These are phyloP conservation scores for Macrobrachium rosenbergii DNA, from an alignment of 1,140 invertebrate genomes.

Conservation along the genomic window DNA sequence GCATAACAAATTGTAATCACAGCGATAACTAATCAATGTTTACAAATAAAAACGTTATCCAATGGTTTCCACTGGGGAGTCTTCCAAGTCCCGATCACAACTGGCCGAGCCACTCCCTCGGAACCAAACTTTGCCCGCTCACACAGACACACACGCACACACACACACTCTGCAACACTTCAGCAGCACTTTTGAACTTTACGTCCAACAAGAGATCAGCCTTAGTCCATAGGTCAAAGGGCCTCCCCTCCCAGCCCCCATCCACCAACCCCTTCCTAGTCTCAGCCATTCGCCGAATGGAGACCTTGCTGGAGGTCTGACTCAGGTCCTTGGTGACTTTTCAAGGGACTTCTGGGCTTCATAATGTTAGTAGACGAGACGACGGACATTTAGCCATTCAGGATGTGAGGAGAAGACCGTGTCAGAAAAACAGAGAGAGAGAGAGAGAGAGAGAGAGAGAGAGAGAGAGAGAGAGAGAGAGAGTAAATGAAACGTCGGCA, in stretches of 20 bases:
- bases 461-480: constrained; percentile 31
- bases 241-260: background rate
- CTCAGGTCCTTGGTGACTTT: background rate
- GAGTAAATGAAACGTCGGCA: background rate
- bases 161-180: background rate
- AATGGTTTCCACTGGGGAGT: too few species aligned
- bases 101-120: too few species aligned
- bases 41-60: too few species aligned
- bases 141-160: constrained; percentile 18
- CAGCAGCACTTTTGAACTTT: background rate
- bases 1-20: too few species aligned
- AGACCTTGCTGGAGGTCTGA: background rate
- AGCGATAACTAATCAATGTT: too few species aligned
- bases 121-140: too few species aligned
- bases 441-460: constrained; percentile 31
- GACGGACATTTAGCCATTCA: background rate
- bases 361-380: background rate
- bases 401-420: background rate
- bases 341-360: background rate
- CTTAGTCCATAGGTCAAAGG: too few species aligned
- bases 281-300: background rate
- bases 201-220: background rate
- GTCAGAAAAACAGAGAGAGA: constrained; percentile 1
- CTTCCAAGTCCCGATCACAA: too few species aligned
- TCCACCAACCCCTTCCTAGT: background rate